Conservation (phyloP, 2,797 vertebrate species). For the Labeo calbasu region DNA sequence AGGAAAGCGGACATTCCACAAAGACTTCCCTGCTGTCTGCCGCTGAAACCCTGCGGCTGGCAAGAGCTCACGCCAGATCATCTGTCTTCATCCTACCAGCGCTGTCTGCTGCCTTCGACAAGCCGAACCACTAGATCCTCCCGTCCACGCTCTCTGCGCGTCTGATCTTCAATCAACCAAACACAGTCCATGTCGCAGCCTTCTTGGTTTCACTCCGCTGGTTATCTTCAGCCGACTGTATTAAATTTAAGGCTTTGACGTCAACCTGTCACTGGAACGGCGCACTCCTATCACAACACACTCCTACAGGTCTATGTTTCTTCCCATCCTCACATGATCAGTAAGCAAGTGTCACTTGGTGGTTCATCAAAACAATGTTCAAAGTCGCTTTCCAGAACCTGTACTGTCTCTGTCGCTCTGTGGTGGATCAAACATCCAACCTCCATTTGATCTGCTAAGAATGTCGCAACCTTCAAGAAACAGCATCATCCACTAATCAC, state of each 20-base stretch:
- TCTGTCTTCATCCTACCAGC: not conserved
- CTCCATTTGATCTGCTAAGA: not conserved
- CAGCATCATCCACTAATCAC: no score
- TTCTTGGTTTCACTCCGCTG: not conserved
- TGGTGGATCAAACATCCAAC: not conserved
- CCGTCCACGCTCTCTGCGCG: slow-evolving; percentile 9
- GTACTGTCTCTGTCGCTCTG: not conserved
- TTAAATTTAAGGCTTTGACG: slow-evolving; percentile 15
- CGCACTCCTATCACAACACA: not conserved
- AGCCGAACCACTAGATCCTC: not conserved
- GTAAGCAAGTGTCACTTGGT: not conserved
- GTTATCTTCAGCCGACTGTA: not conserved
- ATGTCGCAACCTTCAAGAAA: not conserved
- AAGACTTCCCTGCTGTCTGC: slow-evolving; percentile 15
- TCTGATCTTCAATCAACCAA: slow-evolving; percentile 30
- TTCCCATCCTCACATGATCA: not conserved
- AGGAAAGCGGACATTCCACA: slow-evolving; percentile 18
- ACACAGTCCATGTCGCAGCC: not conserved
- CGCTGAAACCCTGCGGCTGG: slow-evolving; percentile 9
- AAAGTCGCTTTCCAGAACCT: slow-evolving; percentile 2
- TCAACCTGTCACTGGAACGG: slow-evolving; percentile 3
- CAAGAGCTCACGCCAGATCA: not conserved
- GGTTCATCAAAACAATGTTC: not conserved
- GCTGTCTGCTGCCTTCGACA: not conserved
- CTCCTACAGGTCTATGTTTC: not conserved